Conservation (phyloP, 1,140 invertebrate genomes). For the Aphis craccivora region DNA sequence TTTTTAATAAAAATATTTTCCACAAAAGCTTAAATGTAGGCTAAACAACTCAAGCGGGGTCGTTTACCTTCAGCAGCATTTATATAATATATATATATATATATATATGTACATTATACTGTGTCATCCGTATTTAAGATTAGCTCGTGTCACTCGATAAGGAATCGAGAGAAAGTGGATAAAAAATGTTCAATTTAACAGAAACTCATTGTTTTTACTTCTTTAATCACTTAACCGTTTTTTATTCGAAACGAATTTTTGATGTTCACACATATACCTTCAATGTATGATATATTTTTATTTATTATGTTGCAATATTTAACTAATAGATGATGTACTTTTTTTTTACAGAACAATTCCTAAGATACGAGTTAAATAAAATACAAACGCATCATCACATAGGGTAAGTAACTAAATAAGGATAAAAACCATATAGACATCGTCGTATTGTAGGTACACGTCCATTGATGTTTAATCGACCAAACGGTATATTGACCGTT, state of each 20-base stretch:
- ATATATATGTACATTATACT: background rate
- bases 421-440: background rate
- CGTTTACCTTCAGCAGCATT: conserved; percentile 45
- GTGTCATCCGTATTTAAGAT: conserved; percentile 52
- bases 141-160: conserved; percentile 41
- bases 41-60: conserved; percentile 38
- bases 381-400: background rate
- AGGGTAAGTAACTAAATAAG: conserved; percentile 32
- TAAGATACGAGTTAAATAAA: background rate
- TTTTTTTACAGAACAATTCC: background rate
- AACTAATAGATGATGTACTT: background rate
- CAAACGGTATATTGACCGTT: conserved; percentile 44
- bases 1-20: background rate
- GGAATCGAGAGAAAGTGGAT: conserved; percentile 55
- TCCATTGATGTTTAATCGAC: background rate
- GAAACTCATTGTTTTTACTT: conserved; percentile 43
- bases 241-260: background rate
- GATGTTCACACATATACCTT: background rate
- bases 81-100: conserved; percentile 7
- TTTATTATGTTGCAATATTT: background rate
- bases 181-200: conserved; percentile 25
- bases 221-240: background rate
- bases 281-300: background rate
- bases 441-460: background rate
- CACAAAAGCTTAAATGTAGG: conserved; percentile 30